These are phyloP conservation scores for Sesia bembeciformis DNA, from an alignment of 2,888 invertebrate species.

Conservation along the genomic window DNA sequence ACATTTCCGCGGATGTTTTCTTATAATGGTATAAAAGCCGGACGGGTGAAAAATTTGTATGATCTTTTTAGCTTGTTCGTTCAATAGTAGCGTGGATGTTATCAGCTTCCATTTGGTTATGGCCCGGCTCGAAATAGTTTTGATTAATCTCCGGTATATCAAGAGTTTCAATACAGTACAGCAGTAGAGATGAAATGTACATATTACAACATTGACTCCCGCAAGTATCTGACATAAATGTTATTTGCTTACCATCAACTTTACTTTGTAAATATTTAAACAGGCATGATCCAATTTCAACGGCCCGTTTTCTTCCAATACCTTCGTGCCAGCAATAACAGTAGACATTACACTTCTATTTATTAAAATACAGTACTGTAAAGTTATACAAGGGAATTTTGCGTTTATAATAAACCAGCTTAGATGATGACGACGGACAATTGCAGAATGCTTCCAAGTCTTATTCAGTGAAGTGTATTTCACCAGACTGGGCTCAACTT, in stretches of 20 bases:
- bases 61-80: no score
- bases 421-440: slow-evolving; percentile 6
- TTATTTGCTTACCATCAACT: slow-evolving; percentile 8
- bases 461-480: no score
- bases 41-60: no score
- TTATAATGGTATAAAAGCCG: no score
- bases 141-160: slow-evolving; percentile 11
- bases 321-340: slow-evolving; percentile 12
- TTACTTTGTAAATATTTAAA: slow-evolving; percentile 10
- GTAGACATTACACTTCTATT: slow-evolving; percentile 7
- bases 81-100: slow-evolving; percentile 10
- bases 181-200: slow-evolving; percentile 8
- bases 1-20: no score
- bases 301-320: slow-evolving; percentile 7
- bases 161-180: slow-evolving; percentile 7
- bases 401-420: no score
- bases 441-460: no score
- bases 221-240: slow-evolving; percentile 11
- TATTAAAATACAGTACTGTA: slow-evolving; percentile 9
- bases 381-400: no score
- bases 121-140: slow-evolving; percentile 12
- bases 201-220: slow-evolving; percentile 10
- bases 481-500: slow-evolving; percentile 8
- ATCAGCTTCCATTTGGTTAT: slow-evolving; percentile 10
- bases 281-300: slow-evolving; percentile 9